phyloP scores from a whole-genome alignment of 2,797 vertebrate species.

The Nasua narica region DNA sequence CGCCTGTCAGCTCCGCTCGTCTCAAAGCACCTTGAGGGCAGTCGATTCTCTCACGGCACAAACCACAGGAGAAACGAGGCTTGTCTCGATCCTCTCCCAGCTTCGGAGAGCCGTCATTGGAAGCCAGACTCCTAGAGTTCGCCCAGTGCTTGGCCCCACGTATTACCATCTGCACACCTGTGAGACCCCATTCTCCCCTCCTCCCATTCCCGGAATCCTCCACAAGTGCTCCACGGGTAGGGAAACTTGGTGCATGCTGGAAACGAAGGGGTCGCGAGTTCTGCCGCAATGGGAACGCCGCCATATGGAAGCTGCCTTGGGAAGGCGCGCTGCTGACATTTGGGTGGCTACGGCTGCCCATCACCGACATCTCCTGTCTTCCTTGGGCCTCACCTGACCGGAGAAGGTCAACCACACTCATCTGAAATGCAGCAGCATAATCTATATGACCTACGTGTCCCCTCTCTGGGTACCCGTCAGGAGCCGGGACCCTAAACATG shows the following conservation, averaged over 20 bases:
- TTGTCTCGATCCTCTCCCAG: not conserved
- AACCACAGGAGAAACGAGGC: not conserved
- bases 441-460: not conserved
- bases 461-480: not conserved
- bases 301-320: not conserved
- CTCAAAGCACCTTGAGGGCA: fast-evolving
- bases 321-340: not conserved
- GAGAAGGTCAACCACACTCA: not conserved
- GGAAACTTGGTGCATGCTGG: not conserved
- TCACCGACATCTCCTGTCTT: too few relatives aligned
- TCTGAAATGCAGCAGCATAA: not conserved
- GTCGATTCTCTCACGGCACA: not conserved
- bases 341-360: too few relatives aligned
- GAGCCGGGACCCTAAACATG: not conserved
- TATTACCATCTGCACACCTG: not conserved
- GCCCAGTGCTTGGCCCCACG: not conserved
- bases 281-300: not conserved
- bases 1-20: not conserved
- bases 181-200: not conserved
- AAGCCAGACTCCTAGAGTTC: not conserved
- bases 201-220: not conserved
- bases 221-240: fast-evolving
- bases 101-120: not conserved
- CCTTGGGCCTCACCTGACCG: not conserved
- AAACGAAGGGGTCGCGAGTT: not conserved